A percentile compares a stretch with the other conserved stretches of the same genome.
phyloP scores from a whole-genome alignment of 2,797 vertebrate species.

The Xiphophorus birchmanni region DNA sequence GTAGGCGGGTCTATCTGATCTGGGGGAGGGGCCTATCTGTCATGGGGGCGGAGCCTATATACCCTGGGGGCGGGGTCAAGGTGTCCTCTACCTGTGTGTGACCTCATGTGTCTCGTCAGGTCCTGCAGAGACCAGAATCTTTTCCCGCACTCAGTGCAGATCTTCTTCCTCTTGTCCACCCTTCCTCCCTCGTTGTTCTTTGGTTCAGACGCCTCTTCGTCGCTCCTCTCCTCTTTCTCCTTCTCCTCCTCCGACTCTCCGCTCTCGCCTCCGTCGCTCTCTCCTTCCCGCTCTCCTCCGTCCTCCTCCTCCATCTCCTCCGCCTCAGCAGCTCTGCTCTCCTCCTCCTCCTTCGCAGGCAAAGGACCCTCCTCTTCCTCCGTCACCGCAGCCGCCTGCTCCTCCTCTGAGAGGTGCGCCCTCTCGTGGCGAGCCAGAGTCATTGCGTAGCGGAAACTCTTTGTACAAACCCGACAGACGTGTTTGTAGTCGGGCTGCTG shows the following conservation, averaged over 20 bases:
- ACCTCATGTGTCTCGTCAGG: slow-evolving; percentile 96
- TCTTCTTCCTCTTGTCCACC: slow-evolving; percentile 97
- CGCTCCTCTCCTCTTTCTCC: slow-evolving; percentile 73
- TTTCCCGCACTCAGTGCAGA: slow-evolving; percentile 93
- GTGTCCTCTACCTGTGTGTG: slow-evolving; percentile 89
- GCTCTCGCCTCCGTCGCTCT: slow-evolving; percentile 80
- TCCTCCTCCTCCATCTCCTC: slow-evolving; percentile 54
- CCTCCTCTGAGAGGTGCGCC: slow-evolving; percentile 82
- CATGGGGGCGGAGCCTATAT: background rate
- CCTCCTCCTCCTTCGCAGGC: slow-evolving; percentile 47
- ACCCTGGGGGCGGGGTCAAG: background rate
- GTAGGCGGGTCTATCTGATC: no score
- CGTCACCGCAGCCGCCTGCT: background rate
- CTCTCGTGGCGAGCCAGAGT: slow-evolving; percentile 92
- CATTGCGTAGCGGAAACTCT: slow-evolving; percentile 92
- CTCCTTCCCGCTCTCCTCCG: slow-evolving; percentile 58
- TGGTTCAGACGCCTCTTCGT: slow-evolving; percentile 86
- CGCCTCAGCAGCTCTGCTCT: slow-evolving; percentile 42
- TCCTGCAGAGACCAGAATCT: slow-evolving; percentile 98
- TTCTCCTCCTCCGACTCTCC: slow-evolving; percentile 83
- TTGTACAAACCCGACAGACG: slow-evolving; percentile 87
- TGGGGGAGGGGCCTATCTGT: no score
- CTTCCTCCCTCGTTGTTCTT: slow-evolving; percentile 79
- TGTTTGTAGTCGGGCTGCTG: slow-evolving; percentile 86
- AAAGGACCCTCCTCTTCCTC: slow-evolving; percentile 52